Evolutionary conservation across 1,140 invertebrate species (phyloP).

Genomic region (Polypedilum vanderplanki): DNA sequence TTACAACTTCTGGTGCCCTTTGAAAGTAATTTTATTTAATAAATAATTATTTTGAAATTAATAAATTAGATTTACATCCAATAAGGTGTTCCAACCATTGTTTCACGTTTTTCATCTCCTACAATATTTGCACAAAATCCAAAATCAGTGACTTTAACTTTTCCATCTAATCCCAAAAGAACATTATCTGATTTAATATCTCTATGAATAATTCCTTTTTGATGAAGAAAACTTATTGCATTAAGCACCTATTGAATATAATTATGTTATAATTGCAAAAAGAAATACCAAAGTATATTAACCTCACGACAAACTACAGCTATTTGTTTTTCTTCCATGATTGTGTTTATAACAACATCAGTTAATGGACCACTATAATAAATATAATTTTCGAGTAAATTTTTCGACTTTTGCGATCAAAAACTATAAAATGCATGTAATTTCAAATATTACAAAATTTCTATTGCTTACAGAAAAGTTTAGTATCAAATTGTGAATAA

Average conservation of each 20-base stretch:
- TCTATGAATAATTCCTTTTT: conserved; percentile 82
- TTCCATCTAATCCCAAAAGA: conserved; percentile 90
- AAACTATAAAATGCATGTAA: too few relatives aligned
- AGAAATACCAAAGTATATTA: not conserved
- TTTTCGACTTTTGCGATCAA: too few relatives aligned
- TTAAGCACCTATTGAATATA: conserved; percentile 58
- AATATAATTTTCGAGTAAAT: not conserved
- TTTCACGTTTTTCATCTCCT: conserved; percentile 90
- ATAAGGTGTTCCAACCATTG: conserved; percentile 89
- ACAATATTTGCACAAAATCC: conserved; percentile 91
- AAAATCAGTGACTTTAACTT: conserved; percentile 96
- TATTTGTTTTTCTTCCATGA: conserved; percentile 96
- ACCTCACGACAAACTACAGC: conserved; percentile 85
- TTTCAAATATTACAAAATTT: too few relatives aligned
- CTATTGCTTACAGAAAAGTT: too few relatives aligned
- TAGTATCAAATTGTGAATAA: too few relatives aligned
- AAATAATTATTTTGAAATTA: too few relatives aligned
- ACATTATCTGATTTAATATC: conserved; percentile 98
- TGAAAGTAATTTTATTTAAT: conserved; percentile 45
- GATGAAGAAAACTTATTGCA: conserved; percentile 87
- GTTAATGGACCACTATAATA: conserved; percentile 75
- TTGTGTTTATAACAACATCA: conserved; percentile 94
- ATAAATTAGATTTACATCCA: conserved; percentile 51
- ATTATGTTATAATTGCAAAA: not conserved
- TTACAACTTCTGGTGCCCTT: conserved; percentile 87